These are phyloP conservation scores for Andricus quercusramuli DNA, from an alignment of 2,888 invertebrate species.

Conservation along the genomic window DNA sequence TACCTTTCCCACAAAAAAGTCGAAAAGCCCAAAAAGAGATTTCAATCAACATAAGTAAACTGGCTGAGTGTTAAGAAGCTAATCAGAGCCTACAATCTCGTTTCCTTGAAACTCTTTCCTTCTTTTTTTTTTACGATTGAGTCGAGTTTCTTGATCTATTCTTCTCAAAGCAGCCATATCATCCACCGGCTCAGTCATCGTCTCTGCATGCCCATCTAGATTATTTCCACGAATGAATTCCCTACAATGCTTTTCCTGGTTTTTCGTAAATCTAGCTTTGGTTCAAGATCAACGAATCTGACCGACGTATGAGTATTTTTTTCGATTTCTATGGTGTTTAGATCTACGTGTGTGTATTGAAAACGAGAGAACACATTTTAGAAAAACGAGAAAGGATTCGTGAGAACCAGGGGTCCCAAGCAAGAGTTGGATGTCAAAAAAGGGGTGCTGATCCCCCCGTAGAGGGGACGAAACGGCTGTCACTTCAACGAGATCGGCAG, in stretches of 20 bases:
- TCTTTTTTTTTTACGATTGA: constrained; percentile 35
- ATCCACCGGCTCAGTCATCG: constrained; percentile 24
- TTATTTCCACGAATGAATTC: constrained; percentile 38
- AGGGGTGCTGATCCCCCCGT: constrained; percentile 50
- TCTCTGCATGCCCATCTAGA: constrained; percentile 40
- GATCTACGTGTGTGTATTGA: constrained; percentile 4
- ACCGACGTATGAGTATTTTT: constrained; percentile 21
- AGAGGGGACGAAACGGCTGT: constrained; percentile 40
- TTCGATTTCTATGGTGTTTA: background rate
- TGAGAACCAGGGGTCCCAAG: constrained; percentile 70
- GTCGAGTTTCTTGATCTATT: constrained; percentile 31
- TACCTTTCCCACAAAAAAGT: constrained; percentile 3
- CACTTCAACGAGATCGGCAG: constrained; percentile 54
- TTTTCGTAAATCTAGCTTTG: constrained; percentile 24
- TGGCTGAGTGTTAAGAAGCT: constrained; percentile 19
- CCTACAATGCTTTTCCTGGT: constrained; percentile 24
- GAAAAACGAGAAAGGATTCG: constrained; percentile 75
- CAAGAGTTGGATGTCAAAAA: constrained; percentile 73
- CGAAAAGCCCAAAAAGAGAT: constrained; percentile 20
- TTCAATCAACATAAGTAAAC: constrained; percentile 35
- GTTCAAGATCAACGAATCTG: constrained; percentile 18
- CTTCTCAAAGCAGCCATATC: constrained; percentile 8
- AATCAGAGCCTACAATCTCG: constrained; percentile 39
- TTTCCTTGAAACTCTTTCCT: constrained; percentile 38
- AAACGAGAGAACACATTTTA: constrained; percentile 43